A percentile compares a stretch with the other conserved stretches of the same genome.
These are phyloP conservation scores for Lordiphosa stackelbergi DNA, from an alignment of 1,140 invertebrate species.

Conservation along the genomic window DNA sequence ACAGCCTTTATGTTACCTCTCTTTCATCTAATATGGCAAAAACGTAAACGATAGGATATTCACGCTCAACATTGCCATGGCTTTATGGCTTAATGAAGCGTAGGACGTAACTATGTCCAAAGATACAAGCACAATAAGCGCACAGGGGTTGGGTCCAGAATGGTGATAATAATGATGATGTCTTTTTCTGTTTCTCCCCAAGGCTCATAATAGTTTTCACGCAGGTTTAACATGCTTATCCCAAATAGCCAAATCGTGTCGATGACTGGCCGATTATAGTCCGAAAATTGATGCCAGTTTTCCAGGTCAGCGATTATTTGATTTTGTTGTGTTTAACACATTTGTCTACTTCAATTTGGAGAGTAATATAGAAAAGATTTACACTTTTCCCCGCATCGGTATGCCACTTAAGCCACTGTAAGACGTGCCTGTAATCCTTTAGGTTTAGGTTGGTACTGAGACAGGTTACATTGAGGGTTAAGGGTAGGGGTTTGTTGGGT, in stretches of 20 bases:
- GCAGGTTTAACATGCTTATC: conserved; percentile 6
- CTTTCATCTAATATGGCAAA: background rate
- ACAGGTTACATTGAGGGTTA: background rate
- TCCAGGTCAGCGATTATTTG: conserved; percentile 49
- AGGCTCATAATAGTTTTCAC: conserved; percentile 51
- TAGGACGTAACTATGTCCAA: conserved; percentile 40
- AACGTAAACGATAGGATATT: conserved; percentile 22
- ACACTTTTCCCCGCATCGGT: background rate
- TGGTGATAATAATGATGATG: conserved; percentile 19
- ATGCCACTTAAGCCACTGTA: conserved; percentile 39
- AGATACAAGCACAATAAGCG: conserved; percentile 16
- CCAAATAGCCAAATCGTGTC: conserved; percentile 35
- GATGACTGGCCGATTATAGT: conserved; percentile 26
- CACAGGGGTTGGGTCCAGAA: conserved; percentile 13
- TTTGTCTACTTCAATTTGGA: conserved; percentile 30
- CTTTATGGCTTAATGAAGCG: conserved; percentile 68
- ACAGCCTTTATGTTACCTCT: background rate
- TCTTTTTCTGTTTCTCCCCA: background rate
- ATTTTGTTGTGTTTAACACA: conserved; percentile 23
- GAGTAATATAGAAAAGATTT: conserved; percentile 18
- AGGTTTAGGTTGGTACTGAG: background rate
- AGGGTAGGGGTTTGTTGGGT: background rate
- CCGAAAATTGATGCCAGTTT: conserved; percentile 50
- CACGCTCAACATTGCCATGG: conserved; percentile 32
- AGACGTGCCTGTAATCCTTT: conserved; percentile 52